phyloP scores from a whole-genome alignment of 2,888 invertebrate genomes.

The Ormia ochracea region DNA sequence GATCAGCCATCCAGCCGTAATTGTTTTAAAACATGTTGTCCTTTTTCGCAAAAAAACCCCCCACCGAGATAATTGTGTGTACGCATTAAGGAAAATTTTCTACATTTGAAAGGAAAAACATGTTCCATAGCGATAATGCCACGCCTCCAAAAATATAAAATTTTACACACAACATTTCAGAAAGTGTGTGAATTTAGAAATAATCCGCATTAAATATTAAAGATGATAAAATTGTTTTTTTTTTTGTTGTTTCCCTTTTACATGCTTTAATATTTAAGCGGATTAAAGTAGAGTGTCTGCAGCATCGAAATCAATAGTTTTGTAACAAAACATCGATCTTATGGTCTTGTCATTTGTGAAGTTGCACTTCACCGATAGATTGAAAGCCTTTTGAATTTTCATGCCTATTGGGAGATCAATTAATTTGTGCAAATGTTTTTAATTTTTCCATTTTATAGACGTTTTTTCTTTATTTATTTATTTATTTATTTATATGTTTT shows the following conservation, averaged over 20 bases:
- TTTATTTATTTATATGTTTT: not conserved
- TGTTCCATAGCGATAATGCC: not conserved
- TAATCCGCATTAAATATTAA: conserved; percentile 29
- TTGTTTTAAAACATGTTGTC: not conserved
- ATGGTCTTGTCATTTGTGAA: not conserved
- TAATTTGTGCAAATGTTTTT: conserved; percentile 39
- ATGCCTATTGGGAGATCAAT: conserved; percentile 34
- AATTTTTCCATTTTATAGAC: too few relatives aligned
- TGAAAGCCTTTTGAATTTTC: conserved; percentile 29
- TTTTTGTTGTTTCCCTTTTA: not conserved
- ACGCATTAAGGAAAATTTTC: not conserved
- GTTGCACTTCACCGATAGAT: not conserved
- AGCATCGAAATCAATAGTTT: conserved; percentile 19
- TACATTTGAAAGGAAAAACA: not conserved
- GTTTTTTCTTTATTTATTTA: not conserved
- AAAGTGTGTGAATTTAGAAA: conserved; percentile 24
- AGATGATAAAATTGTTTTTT: not conserved
- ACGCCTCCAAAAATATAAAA: conserved; percentile 18
- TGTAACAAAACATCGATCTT: conserved; percentile 6
- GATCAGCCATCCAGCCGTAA: conserved; percentile 1
- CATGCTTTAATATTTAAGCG: conserved; percentile 34
- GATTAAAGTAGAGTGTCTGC: not conserved
- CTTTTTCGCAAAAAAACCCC: not conserved
- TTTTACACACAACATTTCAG: not conserved
- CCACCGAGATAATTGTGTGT: conserved; percentile 23